These are phyloP conservation scores for Escarpia spicata DNA, from an alignment of 2,888 invertebrate species.

Conservation along the genomic window DNA sequence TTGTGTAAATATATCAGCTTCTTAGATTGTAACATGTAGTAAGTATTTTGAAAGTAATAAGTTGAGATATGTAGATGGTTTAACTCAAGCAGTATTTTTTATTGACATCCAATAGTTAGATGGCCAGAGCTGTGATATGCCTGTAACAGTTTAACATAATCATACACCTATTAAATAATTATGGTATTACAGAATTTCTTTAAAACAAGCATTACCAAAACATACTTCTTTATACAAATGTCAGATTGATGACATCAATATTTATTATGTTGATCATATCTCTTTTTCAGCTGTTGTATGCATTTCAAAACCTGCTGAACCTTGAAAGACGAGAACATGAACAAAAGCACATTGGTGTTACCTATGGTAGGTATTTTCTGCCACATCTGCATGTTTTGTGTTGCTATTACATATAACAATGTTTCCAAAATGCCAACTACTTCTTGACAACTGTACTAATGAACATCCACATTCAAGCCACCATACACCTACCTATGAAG, in stretches of 20 bases:
- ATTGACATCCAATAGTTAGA: too few species aligned
- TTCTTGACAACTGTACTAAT: background rate
- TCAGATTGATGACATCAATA: background rate
- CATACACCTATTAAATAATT: too few species aligned
- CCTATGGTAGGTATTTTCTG: slow-evolving; percentile 46
- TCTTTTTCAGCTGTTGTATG: slow-evolving; percentile 74
- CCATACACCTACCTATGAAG: background rate
- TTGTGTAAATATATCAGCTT: too few species aligned
- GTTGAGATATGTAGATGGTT: too few species aligned
- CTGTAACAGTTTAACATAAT: too few species aligned
- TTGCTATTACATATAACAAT: background rate
- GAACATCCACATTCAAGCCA: background rate
- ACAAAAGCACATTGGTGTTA: slow-evolving; percentile 46
- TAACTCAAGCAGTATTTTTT: too few species aligned
- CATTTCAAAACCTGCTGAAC: slow-evolving; percentile 45
- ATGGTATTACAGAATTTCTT: background rate
- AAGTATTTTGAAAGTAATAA: too few species aligned
- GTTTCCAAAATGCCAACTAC: background rate
- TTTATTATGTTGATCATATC: slow-evolving; percentile 32
- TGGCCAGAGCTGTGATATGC: too few species aligned
- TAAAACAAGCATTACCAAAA: background rate
- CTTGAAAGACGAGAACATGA: slow-evolving; percentile 47
- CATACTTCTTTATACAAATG: background rate
- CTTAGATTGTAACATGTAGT: too few species aligned
- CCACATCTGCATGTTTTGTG: background rate